Evolutionary conservation across 2,797 vertebrate species (phyloP).

Genomic region (Glossophaga mutica): DNA sequence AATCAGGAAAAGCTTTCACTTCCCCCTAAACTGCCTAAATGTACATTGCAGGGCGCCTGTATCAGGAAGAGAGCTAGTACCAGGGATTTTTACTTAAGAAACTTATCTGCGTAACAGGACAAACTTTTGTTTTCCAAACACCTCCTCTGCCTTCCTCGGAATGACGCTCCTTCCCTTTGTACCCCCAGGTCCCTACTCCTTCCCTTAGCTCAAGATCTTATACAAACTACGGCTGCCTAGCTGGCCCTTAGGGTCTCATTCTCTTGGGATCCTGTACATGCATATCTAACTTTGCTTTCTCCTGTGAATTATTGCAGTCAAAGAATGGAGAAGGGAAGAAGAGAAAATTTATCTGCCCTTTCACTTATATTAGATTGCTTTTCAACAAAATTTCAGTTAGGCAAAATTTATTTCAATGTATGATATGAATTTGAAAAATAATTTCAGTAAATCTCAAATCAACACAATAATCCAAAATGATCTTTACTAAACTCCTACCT

Average conservation of each 20-base stretch:
- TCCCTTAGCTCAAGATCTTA: not conserved
- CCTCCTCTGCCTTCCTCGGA: not conserved
- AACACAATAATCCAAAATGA: constrained; percentile 15
- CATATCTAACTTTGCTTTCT: not conserved
- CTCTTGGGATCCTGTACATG: not conserved
- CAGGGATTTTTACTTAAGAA: not conserved
- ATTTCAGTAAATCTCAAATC: constrained; percentile 31
- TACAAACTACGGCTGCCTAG: not conserved
- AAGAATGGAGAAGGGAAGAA: not conserved
- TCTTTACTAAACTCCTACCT: not conserved
- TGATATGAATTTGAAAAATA: not conserved
- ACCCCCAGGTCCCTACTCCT: no score
- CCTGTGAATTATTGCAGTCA: not conserved
- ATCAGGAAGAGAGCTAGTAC: not conserved
- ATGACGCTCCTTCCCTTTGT: not conserved
- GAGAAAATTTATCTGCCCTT: not conserved
- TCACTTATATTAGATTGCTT: not conserved
- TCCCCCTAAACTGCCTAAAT: not conserved
- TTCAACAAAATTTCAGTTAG: not conserved
- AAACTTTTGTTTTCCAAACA: not conserved
- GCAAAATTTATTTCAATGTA: constrained; percentile 14
- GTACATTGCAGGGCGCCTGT: not conserved
- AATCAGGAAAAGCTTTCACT: not conserved
- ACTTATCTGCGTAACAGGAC: not conserved
- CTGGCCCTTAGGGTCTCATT: not conserved